phyloP scores from a whole-genome alignment of 2,888 invertebrate genomes.

The Lasioglossum calceatum region DNA sequence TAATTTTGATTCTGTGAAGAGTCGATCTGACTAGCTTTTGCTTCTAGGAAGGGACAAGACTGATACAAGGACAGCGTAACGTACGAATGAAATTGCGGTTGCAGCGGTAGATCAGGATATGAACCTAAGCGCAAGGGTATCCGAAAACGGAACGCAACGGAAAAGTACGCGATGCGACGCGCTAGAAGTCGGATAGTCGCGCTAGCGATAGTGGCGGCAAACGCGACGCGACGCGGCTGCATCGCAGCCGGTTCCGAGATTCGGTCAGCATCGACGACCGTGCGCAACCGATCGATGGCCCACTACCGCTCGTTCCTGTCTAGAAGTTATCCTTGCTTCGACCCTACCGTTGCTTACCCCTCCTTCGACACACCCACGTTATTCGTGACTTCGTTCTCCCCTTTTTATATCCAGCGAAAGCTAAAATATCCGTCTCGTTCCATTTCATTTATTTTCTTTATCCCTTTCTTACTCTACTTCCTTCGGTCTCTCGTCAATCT shows the following conservation, averaged over 20 bases:
- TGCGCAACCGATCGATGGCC: slow-evolving; percentile 82
- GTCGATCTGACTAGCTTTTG: too few relatives aligned
- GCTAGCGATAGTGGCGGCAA: not conserved
- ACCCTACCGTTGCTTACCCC: not conserved
- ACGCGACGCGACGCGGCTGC: slow-evolving; percentile 4
- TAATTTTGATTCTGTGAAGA: too few relatives aligned
- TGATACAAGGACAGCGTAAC: too few relatives aligned
- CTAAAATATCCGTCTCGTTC: not conserved
- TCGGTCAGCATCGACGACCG: slow-evolving; percentile 44
- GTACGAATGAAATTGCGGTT: not conserved
- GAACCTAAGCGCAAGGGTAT: too few relatives aligned
- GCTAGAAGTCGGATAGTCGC: not conserved
- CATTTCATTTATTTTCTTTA: not conserved
- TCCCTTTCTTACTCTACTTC: not conserved
- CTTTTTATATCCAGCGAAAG: slow-evolving; percentile 11
- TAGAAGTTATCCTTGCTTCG: slow-evolving; percentile 24
- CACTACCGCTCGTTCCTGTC: slow-evolving; percentile 71
- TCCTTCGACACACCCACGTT: slow-evolving; percentile 23
- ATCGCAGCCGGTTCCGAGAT: slow-evolving; percentile 2
- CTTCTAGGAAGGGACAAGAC: too few relatives aligned
- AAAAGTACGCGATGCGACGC: not conserved
- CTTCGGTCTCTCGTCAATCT: not conserved
- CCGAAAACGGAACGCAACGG: not conserved
- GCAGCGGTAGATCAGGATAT: not conserved
- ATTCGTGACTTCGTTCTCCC: not conserved